Conservation (phyloP, 2,797 vertebrate genomes). For the Protosalanx chinensis region DNA sequence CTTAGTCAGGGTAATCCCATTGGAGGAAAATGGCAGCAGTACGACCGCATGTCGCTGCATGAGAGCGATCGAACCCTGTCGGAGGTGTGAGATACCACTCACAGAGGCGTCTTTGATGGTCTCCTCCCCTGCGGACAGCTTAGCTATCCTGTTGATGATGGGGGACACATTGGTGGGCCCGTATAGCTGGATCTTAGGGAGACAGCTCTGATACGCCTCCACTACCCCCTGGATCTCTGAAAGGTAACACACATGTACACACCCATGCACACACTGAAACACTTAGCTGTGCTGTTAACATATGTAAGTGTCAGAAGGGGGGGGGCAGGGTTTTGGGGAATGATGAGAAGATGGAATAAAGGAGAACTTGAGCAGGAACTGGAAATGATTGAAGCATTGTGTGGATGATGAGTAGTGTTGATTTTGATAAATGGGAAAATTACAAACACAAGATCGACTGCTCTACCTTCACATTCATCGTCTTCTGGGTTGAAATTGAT, state of each 20-base stretch:
- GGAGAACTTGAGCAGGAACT: too few species aligned
- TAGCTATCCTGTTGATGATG: constrained; percentile 91
- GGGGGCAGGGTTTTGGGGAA: neutral
- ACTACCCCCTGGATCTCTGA: constrained; percentile 93
- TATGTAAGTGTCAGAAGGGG: neutral
- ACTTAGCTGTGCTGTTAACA: neutral
- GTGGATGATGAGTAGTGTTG: too few species aligned
- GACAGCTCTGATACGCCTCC: constrained; percentile 93
- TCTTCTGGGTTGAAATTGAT: constrained; percentile 95
- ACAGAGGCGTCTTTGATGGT: constrained; percentile 88
- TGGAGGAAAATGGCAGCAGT: constrained; percentile 39
- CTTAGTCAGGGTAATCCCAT: constrained; percentile 19
- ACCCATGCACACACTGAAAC: neutral
- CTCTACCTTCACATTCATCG: constrained; percentile 92
- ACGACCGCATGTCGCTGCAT: constrained; percentile 7
- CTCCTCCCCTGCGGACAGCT: constrained; percentile 81
- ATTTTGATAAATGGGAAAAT: too few species aligned
- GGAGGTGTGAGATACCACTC: constrained; percentile 47
- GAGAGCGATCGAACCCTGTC: neutral
- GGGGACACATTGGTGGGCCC: constrained; percentile 95
- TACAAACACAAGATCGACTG: neutral
- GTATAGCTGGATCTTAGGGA: constrained; percentile 94
- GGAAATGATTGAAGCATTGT: too few species aligned
- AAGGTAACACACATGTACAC: constrained; percentile 25
- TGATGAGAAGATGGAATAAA: neutral